Percentiles rank a stretch among this genome's conserved stretches.
Evolutionary conservation across 2,113 vertebrate genomes (phyloP).

Genomic region (Platichthys stellatus): DNA sequence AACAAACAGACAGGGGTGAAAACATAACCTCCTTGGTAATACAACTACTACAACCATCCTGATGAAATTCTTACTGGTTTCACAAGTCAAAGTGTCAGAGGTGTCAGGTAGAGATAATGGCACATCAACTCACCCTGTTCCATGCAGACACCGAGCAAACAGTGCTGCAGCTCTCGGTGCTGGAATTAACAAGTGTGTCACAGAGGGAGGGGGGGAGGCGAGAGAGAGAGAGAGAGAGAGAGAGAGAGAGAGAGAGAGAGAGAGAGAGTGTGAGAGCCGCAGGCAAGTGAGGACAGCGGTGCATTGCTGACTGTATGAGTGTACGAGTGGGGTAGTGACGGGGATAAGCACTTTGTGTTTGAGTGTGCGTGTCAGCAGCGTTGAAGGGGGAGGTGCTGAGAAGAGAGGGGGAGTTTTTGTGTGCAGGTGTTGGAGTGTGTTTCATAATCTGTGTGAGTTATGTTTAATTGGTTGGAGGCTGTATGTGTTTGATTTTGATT

Average conservation of each 20-base stretch:
- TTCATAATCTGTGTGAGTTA: neutral
- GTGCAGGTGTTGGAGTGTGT: too few relatives aligned
- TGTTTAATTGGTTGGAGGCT: neutral
- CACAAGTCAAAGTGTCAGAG: neutral
- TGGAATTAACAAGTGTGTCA: conserved; percentile 30
- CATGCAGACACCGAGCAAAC: neutral
- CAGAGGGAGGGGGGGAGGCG: neutral
- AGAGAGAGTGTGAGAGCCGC: neutral
- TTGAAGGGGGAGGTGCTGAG: neutral
- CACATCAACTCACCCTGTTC: conserved; percentile 35
- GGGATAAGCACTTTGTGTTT: neutral
- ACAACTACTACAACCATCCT: neutral
- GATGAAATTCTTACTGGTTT: neutral
- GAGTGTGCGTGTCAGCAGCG: neutral
- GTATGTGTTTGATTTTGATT: neutral
- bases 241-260: neutral
- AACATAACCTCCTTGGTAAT: too few relatives aligned
- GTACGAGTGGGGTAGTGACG: neutral
- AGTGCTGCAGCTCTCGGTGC: neutral
- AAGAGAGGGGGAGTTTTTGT: neutral
- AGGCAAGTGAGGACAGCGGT: conserved; percentile 6
- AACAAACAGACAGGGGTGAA: neutral
- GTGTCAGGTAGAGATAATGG: neutral
- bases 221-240: conserved; percentile 13
- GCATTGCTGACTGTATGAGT: conserved; percentile 11